phyloP scores from a whole-genome alignment of 2,888 invertebrate genomes.

The Lycophotia porphyrea region DNA sequence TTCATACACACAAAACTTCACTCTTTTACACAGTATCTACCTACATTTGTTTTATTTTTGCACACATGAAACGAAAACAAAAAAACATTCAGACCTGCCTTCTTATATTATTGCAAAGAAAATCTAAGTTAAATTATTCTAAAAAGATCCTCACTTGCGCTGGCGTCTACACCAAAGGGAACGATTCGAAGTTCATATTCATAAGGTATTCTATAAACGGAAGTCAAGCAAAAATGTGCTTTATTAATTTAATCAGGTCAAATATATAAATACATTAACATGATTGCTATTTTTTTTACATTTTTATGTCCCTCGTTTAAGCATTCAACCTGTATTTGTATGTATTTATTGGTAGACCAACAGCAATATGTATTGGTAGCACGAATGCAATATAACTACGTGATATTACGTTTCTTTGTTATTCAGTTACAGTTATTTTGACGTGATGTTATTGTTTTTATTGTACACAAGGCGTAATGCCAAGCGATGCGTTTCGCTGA shows the following conservation, averaged over 20 bases:
- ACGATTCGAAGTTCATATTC: not conserved
- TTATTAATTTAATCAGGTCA: not conserved
- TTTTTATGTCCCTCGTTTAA: not conserved
- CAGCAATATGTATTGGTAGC: slow-evolving; percentile 11
- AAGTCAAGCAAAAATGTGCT: not conserved
- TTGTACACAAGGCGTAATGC: not conserved
- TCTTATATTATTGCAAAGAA: not conserved
- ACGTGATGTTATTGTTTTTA: slow-evolving; percentile 16
- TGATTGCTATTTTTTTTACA: not conserved
- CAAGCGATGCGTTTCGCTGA: not conserved
- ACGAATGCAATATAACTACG: slow-evolving; percentile 36
- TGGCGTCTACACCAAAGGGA: not conserved
- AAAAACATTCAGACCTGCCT: not conserved
- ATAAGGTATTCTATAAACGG: not conserved
- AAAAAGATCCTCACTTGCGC: not conserved
- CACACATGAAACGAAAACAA: not conserved
- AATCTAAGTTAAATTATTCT: not conserved
- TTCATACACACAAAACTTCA: no score
- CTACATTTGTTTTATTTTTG: not conserved
- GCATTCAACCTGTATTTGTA: not conserved
- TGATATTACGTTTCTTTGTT: slow-evolving; percentile 31
- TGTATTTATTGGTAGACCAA: slow-evolving; percentile 15
- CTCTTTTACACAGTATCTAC: not conserved
- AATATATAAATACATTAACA: not conserved
- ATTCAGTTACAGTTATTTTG: slow-evolving; percentile 8